Evolutionary conservation across 2,888 invertebrate genomes (phyloP), one percentile per base, ranked within the genome.

Genomic region (Andrena minutula): DNA sequence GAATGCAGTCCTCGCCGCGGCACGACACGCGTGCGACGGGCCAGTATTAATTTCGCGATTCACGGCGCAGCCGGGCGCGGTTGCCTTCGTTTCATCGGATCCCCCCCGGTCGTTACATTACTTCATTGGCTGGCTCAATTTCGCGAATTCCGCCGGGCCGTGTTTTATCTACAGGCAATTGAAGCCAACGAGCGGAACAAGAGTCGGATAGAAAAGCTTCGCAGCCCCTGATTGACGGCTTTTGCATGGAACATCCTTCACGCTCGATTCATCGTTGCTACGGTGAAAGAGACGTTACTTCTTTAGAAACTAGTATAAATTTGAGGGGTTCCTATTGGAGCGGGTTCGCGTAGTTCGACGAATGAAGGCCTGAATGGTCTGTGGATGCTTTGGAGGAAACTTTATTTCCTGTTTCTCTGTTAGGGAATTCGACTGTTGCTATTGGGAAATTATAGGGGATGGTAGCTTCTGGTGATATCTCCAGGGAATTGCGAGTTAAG

Each of bases 1-100:
- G 32, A 71, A 76, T 71, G 10, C 32, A 16, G 1, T n/a, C 69
- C 53, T 68, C 5, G 41, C 26, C 35, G 51, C 28, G 69, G 8
- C 10, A 5, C 23, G 70, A 70, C 71, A 51, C 71, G n/a, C 20
- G n/a, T 12, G 51, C 32, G 51, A 60, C 71, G 60, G 32, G n/a
- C 28, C 61, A 7, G 56, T 30, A 56, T 65, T 70, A 64, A 75
- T 79, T 75, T n/a, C 41, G 65, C 70, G 66, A 71, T 49, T 51
- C 74, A 30, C 53, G 56, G 58, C 28, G 20, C 63, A 74, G 49
- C 23, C 10, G 1, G 26, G 30, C 63, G 16, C 20, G n/a, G n/a
- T 49, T 51, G n/a, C 26, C 35, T 26, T 71, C 64, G 71, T 49
- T 77, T 76, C 47, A 60, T 69, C 41, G 12, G 2, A 69, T 63